phyloP scores from a whole-genome alignment of 1,140 invertebrate genomes.

The Psilanteris sp. region DNA sequence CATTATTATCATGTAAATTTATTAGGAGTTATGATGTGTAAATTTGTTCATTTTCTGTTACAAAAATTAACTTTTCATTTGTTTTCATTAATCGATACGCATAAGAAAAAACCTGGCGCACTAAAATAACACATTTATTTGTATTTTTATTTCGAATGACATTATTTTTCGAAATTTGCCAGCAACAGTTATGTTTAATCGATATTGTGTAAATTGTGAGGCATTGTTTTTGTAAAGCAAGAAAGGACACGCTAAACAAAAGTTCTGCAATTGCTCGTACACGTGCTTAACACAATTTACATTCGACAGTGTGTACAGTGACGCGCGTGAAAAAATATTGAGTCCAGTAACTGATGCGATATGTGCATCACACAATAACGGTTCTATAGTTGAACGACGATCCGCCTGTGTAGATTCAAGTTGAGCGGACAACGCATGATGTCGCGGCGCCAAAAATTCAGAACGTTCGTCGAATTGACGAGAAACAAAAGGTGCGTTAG shows the following conservation, averaged over 20 bases:
- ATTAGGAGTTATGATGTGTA: no score
- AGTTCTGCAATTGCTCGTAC: constrained; percentile 23
- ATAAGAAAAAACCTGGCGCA: no score
- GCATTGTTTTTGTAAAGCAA: constrained; percentile 39
- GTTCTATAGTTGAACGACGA: no score
- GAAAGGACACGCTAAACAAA: constrained; percentile 36
- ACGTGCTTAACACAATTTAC: constrained; percentile 55
- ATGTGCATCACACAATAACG: constrained; percentile 45
- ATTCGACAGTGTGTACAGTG: constrained; percentile 12
- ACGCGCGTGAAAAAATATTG: constrained; percentile 34
- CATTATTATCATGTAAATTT: no score
- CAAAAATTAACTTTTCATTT: no score
- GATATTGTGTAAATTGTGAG: constrained; percentile 28
- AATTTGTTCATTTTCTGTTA: no score
- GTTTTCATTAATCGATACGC: no score
- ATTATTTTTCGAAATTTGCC: constrained; percentile 17
- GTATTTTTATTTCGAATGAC: constrained; percentile 2
- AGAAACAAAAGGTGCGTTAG: constrained; percentile 49
- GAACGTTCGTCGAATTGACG: constrained; percentile 32
- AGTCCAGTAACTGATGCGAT: constrained; percentile 41
- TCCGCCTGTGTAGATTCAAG: constrained; percentile 37
- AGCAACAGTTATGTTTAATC: constrained; percentile 8
- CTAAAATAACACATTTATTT: constrained; percentile 13
- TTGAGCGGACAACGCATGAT: constrained; percentile 19
- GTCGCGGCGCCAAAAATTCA: constrained; percentile 37